A percentile compares a stretch with the other conserved stretches of the same genome.
Conservation (phyloP, 2,113 vertebrate genomes). For the Chamaea fasciata region DNA sequence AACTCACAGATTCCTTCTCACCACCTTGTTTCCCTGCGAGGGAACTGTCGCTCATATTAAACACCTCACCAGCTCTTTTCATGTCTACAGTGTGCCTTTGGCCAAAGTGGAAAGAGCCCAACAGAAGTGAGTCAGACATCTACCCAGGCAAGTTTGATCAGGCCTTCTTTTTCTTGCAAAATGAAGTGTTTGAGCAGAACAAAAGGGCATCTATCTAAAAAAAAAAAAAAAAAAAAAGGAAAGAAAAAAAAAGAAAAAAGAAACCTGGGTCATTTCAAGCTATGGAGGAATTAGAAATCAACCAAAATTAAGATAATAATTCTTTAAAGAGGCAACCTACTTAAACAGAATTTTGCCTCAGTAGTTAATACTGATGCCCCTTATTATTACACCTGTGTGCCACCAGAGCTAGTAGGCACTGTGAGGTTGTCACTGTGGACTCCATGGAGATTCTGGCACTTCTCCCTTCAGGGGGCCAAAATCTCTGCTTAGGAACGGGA, state of each 20-base stretch:
- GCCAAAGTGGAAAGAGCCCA: not conserved
- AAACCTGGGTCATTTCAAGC: not conserved
- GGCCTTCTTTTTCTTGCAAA: not conserved
- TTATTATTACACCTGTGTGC: not conserved
- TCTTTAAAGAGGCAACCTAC: not conserved
- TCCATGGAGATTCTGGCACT: not conserved
- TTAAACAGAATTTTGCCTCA: not conserved
- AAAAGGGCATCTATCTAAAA: not conserved
- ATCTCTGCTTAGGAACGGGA: not conserved
- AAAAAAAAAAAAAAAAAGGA: not conserved
- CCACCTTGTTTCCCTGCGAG: not conserved
- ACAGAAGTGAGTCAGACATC: not conserved
- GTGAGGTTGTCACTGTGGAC: not conserved
- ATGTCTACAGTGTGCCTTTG: not conserved
- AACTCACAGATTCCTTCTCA: not conserved
- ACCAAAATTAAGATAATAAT: not conserved
- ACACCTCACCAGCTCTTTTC: not conserved
- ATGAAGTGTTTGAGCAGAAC: not conserved
- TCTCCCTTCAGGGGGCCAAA: not conserved
- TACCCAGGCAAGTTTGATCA: not conserved
- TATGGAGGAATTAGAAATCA: not conserved
- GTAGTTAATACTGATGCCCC: rapidly evolving
- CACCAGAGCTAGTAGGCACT: rapidly evolving
- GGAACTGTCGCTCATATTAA: not conserved
- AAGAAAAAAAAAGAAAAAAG: not conserved